Percentiles rank a stretch among this genome's conserved stretches.
Evolutionary conservation across 37 sponge, comb jelly and placozoan genomes (phyloP).

Genomic region (Corticium candelabrum): DNA sequence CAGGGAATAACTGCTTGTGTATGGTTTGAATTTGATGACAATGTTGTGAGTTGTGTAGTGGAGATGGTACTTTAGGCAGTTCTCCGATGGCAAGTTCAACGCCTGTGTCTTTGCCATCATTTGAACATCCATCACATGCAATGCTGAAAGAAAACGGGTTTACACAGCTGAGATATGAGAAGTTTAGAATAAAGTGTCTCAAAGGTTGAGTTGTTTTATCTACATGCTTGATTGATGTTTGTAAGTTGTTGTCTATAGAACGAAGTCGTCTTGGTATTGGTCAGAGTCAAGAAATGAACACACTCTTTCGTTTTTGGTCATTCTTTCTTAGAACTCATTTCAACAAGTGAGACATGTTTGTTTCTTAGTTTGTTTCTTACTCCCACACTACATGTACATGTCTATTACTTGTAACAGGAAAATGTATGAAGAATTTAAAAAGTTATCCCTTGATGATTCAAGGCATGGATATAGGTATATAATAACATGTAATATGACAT

Average conservation of each 20-base stretch:
- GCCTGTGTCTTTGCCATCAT: constrained; percentile 76
- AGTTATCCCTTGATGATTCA: constrained; percentile 74
- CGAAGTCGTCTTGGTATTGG: constrained; percentile 70
- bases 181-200: constrained; percentile 79
- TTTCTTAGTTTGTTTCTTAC: neutral
- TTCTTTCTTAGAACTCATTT: constrained; percentile 96
- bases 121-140: constrained; percentile 95
- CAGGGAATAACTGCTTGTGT: constrained; percentile 2
- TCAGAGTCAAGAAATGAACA: constrained; percentile 95
- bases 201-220: constrained; percentile 87
- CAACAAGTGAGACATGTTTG: constrained; percentile 47
- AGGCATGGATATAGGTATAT: constrained; percentile 60
- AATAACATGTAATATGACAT: neutral
- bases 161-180: constrained; percentile 86
- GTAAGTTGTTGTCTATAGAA: constrained; percentile 35
- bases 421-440: constrained; percentile 94
- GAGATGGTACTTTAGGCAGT: neutral
- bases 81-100: constrained; percentile 14
- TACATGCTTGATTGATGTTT: neutral
- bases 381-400: neutral
- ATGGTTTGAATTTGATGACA: neutral
- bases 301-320: constrained; percentile 97
- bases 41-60: no score
- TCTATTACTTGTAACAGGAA: constrained; percentile 33
- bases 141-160: constrained; percentile 97